phyloP scores from a whole-genome alignment of 1,140 invertebrate species.

The Heliconius hewitsoni region DNA sequence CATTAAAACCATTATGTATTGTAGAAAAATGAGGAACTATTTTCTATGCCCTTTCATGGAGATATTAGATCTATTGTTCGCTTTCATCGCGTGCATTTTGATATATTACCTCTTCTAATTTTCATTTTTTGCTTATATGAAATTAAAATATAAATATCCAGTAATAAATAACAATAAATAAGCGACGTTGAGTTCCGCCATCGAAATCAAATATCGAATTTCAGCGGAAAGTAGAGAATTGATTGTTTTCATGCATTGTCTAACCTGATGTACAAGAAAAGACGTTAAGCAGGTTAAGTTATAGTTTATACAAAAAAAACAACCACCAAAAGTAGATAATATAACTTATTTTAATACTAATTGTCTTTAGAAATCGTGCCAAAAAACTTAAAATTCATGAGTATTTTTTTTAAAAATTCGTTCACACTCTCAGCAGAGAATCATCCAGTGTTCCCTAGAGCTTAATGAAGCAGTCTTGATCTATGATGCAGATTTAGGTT shows the following conservation, averaged over 20 bases:
- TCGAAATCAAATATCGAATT: no score
- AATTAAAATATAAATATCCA: neutral
- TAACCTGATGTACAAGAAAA: no score
- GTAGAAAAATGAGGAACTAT: neutral
- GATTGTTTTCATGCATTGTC: no score
- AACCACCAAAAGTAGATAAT: no score
- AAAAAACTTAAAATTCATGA: neutral
- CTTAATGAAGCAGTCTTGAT: constrained; percentile 28
- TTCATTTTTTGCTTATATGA: neutral
- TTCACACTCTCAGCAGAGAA: constrained; percentile 9
- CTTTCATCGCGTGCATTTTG: constrained; percentile 12
- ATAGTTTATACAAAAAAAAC: no score
- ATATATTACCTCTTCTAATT: constrained; percentile 2
- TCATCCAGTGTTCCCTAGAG: constrained; percentile 27
- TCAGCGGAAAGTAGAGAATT: no score
- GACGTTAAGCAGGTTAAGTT: no score
- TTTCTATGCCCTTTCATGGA: neutral
- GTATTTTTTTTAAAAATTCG: neutral
- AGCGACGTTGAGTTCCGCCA: neutral
- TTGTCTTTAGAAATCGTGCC: neutral
- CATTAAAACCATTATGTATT: constrained; percentile 2
- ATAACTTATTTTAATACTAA: neutral
- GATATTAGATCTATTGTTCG: constrained; percentile 13
- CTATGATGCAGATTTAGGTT: constrained; percentile 19
- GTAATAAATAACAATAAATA: neutral